Conservation (phyloP, 2,888 invertebrate species). For the Autographa gamma region DNA sequence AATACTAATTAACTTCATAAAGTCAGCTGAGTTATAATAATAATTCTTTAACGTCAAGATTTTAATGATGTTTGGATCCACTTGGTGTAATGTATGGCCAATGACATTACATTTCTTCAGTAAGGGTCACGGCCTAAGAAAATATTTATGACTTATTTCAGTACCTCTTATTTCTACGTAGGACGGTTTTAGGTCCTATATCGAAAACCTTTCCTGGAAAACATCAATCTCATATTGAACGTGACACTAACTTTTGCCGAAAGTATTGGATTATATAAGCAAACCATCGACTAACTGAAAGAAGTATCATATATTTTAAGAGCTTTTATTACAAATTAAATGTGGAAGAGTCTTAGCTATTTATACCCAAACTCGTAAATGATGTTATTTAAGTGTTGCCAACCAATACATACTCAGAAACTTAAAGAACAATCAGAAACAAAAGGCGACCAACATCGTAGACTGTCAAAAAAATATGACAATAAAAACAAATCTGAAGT, state of each 20-base stretch:
- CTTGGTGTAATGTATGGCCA: neutral
- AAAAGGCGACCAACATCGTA: slow-evolving; percentile 31
- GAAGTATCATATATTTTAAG: neutral
- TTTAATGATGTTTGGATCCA: neutral
- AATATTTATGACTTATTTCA: neutral
- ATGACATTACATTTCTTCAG: neutral
- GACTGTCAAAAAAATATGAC: slow-evolving; percentile 48
- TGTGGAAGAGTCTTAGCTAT: neutral
- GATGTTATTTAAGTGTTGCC: slow-evolving; percentile 12
- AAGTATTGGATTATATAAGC: neutral
- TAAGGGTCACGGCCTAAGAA: neutral
- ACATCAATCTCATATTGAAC: neutral
- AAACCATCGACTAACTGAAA: neutral
- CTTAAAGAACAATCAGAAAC: slow-evolving; percentile 30
- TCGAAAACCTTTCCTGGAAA: neutral
- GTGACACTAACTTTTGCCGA: neutral
- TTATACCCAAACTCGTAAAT: slow-evolving; percentile 7
- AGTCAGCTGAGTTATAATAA: neutral
- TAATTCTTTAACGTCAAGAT: neutral
- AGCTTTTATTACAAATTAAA: neutral
- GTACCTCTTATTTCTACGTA: neutral
- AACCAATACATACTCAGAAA: slow-evolving; percentile 22
- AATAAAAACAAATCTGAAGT: slow-evolving; percentile 60
- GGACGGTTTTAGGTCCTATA: neutral
- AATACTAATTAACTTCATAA: slow-evolving; percentile 13